phyloP scores from a whole-genome alignment of 2,797 vertebrate species.

The Scyliorhinus canicula region DNA sequence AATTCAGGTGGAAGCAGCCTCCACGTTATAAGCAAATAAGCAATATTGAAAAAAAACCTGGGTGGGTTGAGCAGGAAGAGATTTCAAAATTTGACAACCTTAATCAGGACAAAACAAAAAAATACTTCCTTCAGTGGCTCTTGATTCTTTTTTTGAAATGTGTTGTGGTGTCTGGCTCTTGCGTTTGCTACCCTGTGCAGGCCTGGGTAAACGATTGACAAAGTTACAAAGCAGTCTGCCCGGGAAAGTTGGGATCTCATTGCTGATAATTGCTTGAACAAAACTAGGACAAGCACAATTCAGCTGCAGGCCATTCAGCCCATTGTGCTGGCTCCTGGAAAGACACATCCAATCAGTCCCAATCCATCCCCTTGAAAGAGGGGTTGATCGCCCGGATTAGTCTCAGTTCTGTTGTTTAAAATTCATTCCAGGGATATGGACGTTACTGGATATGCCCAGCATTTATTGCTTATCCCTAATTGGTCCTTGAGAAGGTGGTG shows the following conservation, averaged over 20 bases:
- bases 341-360: too few species aligned
- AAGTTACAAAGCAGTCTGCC: background rate
- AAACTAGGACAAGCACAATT: too few species aligned
- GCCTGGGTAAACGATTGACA: too few species aligned
- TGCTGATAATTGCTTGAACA: background rate
- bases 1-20: background rate
- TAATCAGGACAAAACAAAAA: background rate
- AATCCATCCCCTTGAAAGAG: too few species aligned
- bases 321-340: too few species aligned
- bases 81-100: background rate
- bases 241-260: background rate
- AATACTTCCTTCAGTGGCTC: too few species aligned
- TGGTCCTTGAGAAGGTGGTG: too few species aligned
- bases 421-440: too few species aligned
- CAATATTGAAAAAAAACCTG: background rate
- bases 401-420: background rate
- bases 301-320: too few species aligned
- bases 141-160: too few species aligned
- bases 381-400: background rate
- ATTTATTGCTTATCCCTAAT: too few species aligned
- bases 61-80: background rate
- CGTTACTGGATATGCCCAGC: too few species aligned
- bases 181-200: background rate
- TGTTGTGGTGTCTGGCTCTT: background rate
- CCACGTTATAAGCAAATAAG: background rate